Evolutionary conservation across 2,797 vertebrate species (phyloP).

Genomic region (Enteromius treurensis): DNA sequence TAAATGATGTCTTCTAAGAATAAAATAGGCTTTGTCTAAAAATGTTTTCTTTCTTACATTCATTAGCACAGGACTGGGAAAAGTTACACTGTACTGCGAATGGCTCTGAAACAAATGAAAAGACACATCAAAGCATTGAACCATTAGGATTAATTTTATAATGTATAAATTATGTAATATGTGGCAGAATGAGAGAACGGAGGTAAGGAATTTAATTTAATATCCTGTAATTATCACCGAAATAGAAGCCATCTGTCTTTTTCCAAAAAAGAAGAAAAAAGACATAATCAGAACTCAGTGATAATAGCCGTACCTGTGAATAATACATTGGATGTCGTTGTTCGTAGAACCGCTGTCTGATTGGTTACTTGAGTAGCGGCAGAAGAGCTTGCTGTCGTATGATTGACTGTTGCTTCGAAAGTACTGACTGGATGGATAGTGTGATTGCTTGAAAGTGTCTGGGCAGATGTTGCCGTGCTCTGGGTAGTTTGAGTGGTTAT

Average conservation of each 20-base stretch:
- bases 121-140: conserved; percentile 23
- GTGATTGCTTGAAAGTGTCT: conserved; percentile 12
- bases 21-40: conserved; percentile 4
- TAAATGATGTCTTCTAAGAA: neutral
- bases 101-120: conserved; percentile 48
- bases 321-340: neutral
- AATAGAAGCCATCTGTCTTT: conserved; percentile 47
- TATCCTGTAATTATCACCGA: conserved; percentile 46
- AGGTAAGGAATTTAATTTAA: conserved; percentile 41
- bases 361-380: conserved; percentile 22
- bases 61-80: conserved; percentile 64
- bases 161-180: conserved; percentile 40
- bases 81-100: conserved; percentile 61
- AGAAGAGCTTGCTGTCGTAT: neutral
- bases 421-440: neutral
- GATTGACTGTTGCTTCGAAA: conserved; percentile 10
- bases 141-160: conserved; percentile 24
- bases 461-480: conserved; percentile 7
- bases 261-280: conserved; percentile 14
- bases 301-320: conserved; percentile 33
- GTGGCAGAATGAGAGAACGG: conserved; percentile 41
- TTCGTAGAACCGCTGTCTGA: conserved; percentile 32
- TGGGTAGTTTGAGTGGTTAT: neutral
- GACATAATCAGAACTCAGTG: conserved; percentile 10
- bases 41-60: conserved; percentile 60